Evolutionary conservation across 2,888 invertebrate species (phyloP).

Genomic region (Thereva nobilitata): DNA sequence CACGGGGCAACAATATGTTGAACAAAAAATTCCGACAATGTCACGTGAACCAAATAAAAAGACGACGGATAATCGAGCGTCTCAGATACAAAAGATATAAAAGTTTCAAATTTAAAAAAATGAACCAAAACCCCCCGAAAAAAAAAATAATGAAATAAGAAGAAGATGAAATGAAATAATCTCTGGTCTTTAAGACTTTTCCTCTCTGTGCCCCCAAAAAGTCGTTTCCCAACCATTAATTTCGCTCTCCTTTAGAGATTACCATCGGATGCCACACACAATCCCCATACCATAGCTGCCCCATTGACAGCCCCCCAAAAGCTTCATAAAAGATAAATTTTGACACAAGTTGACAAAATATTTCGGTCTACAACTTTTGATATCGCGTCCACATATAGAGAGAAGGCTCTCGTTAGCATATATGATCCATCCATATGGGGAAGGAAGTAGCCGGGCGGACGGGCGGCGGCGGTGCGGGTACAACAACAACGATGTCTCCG

Average conservation of each 20-base stretch:
- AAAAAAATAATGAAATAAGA: constrained; percentile 9
- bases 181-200: constrained; percentile 21
- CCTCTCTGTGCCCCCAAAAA: constrained; percentile 34
- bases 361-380: constrained; percentile 4
- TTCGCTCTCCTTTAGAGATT: constrained; percentile 35
- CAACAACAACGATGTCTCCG: constrained; percentile 6
- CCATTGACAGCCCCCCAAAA: constrained; percentile 25
- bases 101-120: too few relatives aligned
- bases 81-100: too few relatives aligned
- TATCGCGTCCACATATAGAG: too few relatives aligned
- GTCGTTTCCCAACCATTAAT: constrained; percentile 35
- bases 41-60: constrained; percentile 31
- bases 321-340: constrained; percentile 37
- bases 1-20: constrained; percentile 11
- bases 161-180: constrained; percentile 6
- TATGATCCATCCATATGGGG: too few relatives aligned
- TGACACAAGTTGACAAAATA: constrained; percentile 30
- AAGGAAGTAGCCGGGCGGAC: background rate
- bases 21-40: constrained; percentile 26
- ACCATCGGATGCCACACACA: constrained; percentile 36
- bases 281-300: constrained; percentile 1
- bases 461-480: background rate
- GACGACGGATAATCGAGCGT: background rate
- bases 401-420: too few relatives aligned
- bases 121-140: background rate